phyloP scores from a whole-genome alignment of 2,113 vertebrate genomes.

The Syngnathus floridae region DNA sequence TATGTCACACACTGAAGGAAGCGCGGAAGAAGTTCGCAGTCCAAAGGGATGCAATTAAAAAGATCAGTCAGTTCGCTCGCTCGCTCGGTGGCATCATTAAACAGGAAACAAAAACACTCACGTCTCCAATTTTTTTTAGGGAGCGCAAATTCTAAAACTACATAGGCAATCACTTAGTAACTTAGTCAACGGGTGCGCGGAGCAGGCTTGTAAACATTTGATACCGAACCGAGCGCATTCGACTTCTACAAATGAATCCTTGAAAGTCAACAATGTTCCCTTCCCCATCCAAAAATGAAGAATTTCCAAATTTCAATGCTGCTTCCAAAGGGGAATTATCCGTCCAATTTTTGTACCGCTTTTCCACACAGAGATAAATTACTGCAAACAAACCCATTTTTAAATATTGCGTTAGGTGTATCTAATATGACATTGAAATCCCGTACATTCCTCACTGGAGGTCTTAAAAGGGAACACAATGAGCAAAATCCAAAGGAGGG shows the following conservation, averaged over 20 bases:
- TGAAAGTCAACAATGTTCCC: not conserved
- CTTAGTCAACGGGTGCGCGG: not conserved
- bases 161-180: too few species aligned
- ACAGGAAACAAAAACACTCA: slow-evolving; percentile 38
- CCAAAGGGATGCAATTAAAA: slow-evolving; percentile 62
- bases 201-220: not conserved
- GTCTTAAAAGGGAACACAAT: not conserved
- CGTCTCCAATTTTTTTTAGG: slow-evolving; percentile 4
- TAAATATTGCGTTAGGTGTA: not conserved
- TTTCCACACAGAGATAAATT: too few species aligned
- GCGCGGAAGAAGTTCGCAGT: slow-evolving; percentile 24
- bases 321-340: not conserved
- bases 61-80: slow-evolving; percentile 30
- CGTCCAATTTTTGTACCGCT: too few species aligned
- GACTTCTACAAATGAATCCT: not conserved
- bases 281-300: not conserved
- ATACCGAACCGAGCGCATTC: not conserved
- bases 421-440: not conserved
- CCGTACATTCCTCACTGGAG: not conserved
- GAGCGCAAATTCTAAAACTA: slow-evolving; percentile 14
- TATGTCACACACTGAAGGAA: slow-evolving; percentile 35
- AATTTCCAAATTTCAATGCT: not conserved
- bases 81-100: slow-evolving; percentile 35
- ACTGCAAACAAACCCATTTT: too few species aligned
- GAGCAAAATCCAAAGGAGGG: slow-evolving; percentile 1